Percentiles rank a stretch among this genome's conserved stretches.
phyloP scores from a whole-genome alignment of 2,113 vertebrate genomes.

The Jaculus jaculus region DNA sequence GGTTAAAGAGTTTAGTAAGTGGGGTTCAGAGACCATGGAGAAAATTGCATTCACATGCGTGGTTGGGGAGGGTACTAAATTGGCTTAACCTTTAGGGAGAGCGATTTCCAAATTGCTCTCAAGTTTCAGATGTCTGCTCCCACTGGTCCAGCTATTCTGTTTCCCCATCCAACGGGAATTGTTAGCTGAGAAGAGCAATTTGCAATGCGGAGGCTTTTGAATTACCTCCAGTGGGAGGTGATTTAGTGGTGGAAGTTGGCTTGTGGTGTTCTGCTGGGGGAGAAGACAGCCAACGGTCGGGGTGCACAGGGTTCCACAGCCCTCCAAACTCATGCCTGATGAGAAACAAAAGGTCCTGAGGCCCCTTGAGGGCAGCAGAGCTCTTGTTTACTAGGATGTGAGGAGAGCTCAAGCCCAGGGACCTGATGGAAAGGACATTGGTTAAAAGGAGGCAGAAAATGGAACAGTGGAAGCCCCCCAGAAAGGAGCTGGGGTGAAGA shows the following conservation, averaged over 20 bases:
- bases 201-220: background rate
- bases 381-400: background rate
- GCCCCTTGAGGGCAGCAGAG: background rate
- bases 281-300: background rate
- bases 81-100: constrained; percentile 13
- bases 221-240: background rate
- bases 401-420: background rate
- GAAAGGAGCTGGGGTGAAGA: background rate
- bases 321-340: background rate
- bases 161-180: background rate
- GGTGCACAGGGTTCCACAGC: background rate
- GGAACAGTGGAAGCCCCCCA: background rate
- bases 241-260: background rate
- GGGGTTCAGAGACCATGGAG: background rate
- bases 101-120: constrained; percentile 35
- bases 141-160: background rate
- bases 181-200: constrained; percentile 28
- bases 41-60: background rate
- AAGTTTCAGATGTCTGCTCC: constrained; percentile 5
- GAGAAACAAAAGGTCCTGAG: background rate
- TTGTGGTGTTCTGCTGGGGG: background rate
- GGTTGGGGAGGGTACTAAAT: background rate
- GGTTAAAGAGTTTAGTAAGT: background rate
- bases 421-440: background rate
- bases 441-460: background rate